Evolutionary conservation across 2,888 invertebrate genomes (phyloP).

Genomic region (Xylota sylvarum): DNA sequence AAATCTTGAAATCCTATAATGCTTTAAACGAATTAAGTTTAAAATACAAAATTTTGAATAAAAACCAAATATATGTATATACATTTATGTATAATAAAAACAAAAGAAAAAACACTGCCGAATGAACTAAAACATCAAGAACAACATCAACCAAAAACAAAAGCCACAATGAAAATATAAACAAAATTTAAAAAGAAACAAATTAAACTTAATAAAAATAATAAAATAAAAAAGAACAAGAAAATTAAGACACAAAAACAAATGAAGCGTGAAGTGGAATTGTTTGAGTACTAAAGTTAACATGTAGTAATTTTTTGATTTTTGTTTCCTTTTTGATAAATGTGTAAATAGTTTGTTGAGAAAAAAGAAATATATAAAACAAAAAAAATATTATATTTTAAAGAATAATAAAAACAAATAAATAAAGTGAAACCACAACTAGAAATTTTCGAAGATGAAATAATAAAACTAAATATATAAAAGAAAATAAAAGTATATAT

Average conservation of each 20-base stretch:
- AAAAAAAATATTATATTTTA: conserved; percentile 48
- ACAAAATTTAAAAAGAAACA: conserved; percentile 72
- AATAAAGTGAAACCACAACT: conserved; percentile 24
- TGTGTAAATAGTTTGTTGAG: conserved; percentile 76
- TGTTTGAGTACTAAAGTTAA: conserved; percentile 77
- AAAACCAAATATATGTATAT: conserved; percentile 62
- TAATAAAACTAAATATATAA: conserved; percentile 26
- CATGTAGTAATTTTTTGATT: conserved; percentile 72
- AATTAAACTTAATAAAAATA: conserved; percentile 56
- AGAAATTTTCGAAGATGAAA: conserved; percentile 37
- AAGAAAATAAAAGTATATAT: conserved; percentile 29
- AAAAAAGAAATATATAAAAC: conserved; percentile 63
- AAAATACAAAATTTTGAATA: conserved; percentile 44
- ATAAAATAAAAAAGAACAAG: conserved; percentile 74
- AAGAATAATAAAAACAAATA: conserved; percentile 24
- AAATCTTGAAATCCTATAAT: conserved; percentile 79
- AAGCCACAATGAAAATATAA: conserved; percentile 71
- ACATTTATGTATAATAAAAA: conserved; percentile 57
- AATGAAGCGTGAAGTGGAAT: conserved; percentile 69
- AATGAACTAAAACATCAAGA: conserved; percentile 74
- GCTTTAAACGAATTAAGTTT: conserved; percentile 64
- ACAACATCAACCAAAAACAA: conserved; percentile 67
- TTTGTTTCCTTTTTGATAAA: conserved; percentile 68
- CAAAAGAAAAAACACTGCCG: conserved; percentile 72
- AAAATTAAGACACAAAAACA: conserved; percentile 73